Percentiles rank a stretch among this genome's conserved stretches.
These are phyloP conservation scores for Setipinna tenuifilis DNA, from an alignment of 2,797 vertebrate species.

Conservation along the genomic window DNA sequence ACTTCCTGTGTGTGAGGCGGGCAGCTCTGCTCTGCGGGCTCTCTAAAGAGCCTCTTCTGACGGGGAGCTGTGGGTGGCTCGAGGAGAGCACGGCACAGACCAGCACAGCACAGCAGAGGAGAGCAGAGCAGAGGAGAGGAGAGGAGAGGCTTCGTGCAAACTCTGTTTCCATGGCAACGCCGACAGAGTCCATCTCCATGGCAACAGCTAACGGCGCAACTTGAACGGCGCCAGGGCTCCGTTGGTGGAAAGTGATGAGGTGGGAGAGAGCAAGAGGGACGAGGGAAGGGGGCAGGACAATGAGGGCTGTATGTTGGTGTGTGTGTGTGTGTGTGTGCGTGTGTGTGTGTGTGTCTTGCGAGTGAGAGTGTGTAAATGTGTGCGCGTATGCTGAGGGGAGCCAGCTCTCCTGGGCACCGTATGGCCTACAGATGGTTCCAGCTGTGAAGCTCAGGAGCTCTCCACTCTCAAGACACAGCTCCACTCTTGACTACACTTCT, in stretches of 20 bases:
- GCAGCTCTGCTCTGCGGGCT: conserved; percentile 36
- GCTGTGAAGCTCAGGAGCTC: neutral
- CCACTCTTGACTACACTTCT: neutral
- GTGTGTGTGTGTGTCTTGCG: neutral
- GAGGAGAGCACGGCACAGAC: conserved; percentile 65
- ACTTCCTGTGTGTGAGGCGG: conserved; percentile 15
- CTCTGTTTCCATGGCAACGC: conserved; percentile 78
- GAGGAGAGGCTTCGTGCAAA: conserved; percentile 33
- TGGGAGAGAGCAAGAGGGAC: neutral
- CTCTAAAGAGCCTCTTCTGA: conserved; percentile 49
- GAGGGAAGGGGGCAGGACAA: neutral
- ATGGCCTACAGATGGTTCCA: neutral
- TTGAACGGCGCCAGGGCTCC: conserved; percentile 41
- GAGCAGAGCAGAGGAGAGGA: neutral
- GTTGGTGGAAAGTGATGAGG: conserved; percentile 38
- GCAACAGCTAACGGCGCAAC: conserved; percentile 67
- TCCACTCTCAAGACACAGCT: neutral
- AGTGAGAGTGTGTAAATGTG: neutral
- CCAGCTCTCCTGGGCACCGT: neutral
- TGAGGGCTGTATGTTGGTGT: neutral
- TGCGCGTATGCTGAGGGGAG: neutral
- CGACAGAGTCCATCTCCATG: conserved; percentile 79
- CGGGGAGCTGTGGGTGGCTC: conserved; percentile 67
- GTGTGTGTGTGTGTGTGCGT: neutral
- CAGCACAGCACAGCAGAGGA: conserved; percentile 28